Conservation (phyloP, 2,888 invertebrate species). For the Megaustenia siamemsis region DNA sequence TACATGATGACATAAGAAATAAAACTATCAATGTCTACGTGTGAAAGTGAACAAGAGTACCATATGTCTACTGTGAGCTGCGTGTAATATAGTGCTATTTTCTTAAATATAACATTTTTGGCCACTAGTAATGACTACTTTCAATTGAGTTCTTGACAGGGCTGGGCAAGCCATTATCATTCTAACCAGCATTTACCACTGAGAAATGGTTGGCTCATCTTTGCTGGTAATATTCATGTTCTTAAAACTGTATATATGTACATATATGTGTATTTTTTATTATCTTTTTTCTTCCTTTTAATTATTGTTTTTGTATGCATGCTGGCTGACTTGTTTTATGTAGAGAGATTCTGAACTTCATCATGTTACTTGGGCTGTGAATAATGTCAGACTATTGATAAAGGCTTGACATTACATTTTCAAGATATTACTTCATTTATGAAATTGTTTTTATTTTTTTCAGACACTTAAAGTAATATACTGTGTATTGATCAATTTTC, state of each 20-base stretch:
- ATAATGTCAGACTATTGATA: neutral
- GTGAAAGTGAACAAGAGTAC: neutral
- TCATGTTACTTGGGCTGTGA: slow-evolving; percentile 4
- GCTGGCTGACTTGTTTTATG: neutral
- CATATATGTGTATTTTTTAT: slow-evolving; percentile 30
- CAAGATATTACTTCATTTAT: neutral
- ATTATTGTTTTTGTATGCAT: slow-evolving; percentile 33
- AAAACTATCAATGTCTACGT: no score
- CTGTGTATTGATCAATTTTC: no score
- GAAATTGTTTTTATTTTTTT: no score
- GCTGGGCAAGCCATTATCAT: neutral
- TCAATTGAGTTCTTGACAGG: slow-evolving; percentile 13
- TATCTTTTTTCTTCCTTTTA: neutral
- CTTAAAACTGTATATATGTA: neutral
- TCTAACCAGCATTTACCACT: neutral
- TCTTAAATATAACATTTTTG: neutral
- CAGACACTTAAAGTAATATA: no score
- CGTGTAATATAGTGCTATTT: neutral
- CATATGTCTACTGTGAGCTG: neutral
- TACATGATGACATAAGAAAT: no score
- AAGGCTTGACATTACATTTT: neutral
- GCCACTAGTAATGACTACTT: neutral
- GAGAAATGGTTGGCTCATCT: neutral
- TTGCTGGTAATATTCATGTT: slow-evolving; percentile 6
- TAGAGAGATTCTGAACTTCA: neutral